phyloP scores from a whole-genome alignment of 2,113 vertebrate genomes.

The Chaenocephalus aceratus region DNA sequence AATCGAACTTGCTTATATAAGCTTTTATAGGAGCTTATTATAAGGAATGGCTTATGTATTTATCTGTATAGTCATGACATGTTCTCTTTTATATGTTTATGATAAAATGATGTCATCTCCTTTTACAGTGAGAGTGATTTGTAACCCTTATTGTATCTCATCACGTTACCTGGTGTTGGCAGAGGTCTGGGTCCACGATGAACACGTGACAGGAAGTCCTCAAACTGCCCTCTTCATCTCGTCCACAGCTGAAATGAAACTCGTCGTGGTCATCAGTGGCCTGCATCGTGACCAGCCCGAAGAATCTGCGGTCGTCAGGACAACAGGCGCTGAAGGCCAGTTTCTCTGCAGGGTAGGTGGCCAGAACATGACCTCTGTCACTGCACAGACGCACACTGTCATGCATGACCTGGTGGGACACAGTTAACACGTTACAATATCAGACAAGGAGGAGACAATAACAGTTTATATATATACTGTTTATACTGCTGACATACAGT shows the following conservation, averaged over 20 bases:
- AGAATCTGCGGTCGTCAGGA: conserved; percentile 94
- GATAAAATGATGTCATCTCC: background rate
- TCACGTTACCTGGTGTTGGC: conserved; percentile 86
- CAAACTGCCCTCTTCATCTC: conserved; percentile 87
- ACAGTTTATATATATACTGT: background rate
- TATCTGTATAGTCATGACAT: background rate
- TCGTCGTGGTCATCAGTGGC: conserved; percentile 86
- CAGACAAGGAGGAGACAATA: background rate
- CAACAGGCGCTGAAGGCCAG: conserved; percentile 97
- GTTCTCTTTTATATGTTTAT: background rate
- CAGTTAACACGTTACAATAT: conserved; percentile 1
- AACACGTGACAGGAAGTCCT: conserved; percentile 98
- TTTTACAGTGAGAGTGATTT: background rate
- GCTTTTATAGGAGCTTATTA: no score
- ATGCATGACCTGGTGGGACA: conserved; percentile 87
- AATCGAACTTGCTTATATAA: no score
- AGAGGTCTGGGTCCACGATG: conserved; percentile 96
- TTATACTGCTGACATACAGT: background rate
- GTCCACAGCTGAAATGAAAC: conserved; percentile 78
- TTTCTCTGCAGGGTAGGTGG: conserved; percentile 96
- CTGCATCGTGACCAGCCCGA: conserved; percentile 98
- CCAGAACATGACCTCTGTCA: conserved; percentile 88
- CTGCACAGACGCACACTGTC: conserved; percentile 93
- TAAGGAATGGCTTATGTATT: background rate
- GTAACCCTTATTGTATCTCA: background rate